Evolutionary conservation across 2,888 invertebrate genomes (phyloP), one percentile per base, ranked within the genome.

Genomic region (Eilema sororculum): DNA sequence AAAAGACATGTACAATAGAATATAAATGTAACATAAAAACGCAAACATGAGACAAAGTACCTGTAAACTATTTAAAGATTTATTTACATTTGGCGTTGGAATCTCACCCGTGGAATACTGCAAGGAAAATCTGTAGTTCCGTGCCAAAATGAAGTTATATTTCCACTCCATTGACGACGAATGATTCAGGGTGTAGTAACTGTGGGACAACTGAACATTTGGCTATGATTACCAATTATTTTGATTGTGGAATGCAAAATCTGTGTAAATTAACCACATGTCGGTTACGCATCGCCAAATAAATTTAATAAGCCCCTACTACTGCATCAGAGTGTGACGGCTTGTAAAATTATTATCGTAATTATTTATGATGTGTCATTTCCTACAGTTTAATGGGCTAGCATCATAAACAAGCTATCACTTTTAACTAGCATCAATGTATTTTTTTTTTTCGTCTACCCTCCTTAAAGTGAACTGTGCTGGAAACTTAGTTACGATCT

Each of bases 91-190:
- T 90, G 88, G 89, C 88, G 84, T 78, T 81, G 80, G 78, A 78
- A 86, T 85, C 86, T 86, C 84, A 87, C 76, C 75, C 79, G 81
- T 72, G 82, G 78, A 76, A 81, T 87, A 84, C 84, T 78, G 80
- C 87, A 88, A 86, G 82, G 87, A 87, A 89, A 88, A 88, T 80
- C 69, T 77, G 78, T 76, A 73, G 82, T 86, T 88, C 84, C 64
- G 89, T 93, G 93, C 93, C 93, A 94, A 93, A 91, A 91, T 87
- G 75, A 89, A 89, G 87, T 87, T 86, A 89, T 91, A 91, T 93
- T 90, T 89, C 89, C 86, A 87, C 87, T 86, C 80, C 90, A 93
- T 94, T 91, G 91, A 90, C 90, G 88, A 77, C 81, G 83, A 65
- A 88, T 91, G 91, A 92, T 89, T 91, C 91, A 91, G 86, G 85